Conservation (phyloP, 2,888 invertebrate species). For the Orchesellides sinensis region DNA sequence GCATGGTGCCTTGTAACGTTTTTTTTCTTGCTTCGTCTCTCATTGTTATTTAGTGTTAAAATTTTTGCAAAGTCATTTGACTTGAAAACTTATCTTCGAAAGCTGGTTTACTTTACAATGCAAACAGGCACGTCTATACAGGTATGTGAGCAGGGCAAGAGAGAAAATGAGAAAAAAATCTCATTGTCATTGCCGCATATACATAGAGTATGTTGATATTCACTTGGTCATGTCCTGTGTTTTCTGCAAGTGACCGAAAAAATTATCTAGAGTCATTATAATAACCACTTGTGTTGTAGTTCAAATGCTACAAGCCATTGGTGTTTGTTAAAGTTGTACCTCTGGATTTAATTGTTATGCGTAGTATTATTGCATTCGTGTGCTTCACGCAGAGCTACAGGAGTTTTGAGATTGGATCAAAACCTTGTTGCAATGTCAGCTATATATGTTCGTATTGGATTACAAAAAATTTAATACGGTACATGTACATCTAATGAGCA, state of each 20-base stretch:
- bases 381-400: slow-evolving; percentile 63
- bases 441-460: slow-evolving; percentile 54
- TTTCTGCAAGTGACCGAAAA: slow-evolving; percentile 57
- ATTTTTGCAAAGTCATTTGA: slow-evolving; percentile 58
- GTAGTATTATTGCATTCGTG: slow-evolving; percentile 51
- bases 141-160: not conserved
- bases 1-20: slow-evolving; percentile 48
- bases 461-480: slow-evolving; percentile 64
- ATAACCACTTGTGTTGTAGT: slow-evolving; percentile 40
- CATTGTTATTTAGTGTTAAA: slow-evolving; percentile 50
- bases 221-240: slow-evolving; percentile 43
- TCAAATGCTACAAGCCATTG: not conserved
- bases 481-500: slow-evolving; percentile 65
- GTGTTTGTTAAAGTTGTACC: not conserved
- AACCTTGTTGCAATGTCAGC: slow-evolving; percentile 52
- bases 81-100: slow-evolving; percentile 30
- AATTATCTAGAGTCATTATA: slow-evolving; percentile 54
- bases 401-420: slow-evolving; percentile 61
- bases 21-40: slow-evolving; percentile 8
- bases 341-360: slow-evolving; percentile 4
- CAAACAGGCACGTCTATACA: slow-evolving; percentile 32
- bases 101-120: slow-evolving; percentile 48
- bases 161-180: slow-evolving; percentile 10
- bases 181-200: slow-evolving; percentile 55
- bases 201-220: slow-evolving; percentile 27